Evolutionary conservation across 2,797 vertebrate species (phyloP), one percentile per base, ranked within the genome.

Genomic region (Apogon talboti): DNA sequence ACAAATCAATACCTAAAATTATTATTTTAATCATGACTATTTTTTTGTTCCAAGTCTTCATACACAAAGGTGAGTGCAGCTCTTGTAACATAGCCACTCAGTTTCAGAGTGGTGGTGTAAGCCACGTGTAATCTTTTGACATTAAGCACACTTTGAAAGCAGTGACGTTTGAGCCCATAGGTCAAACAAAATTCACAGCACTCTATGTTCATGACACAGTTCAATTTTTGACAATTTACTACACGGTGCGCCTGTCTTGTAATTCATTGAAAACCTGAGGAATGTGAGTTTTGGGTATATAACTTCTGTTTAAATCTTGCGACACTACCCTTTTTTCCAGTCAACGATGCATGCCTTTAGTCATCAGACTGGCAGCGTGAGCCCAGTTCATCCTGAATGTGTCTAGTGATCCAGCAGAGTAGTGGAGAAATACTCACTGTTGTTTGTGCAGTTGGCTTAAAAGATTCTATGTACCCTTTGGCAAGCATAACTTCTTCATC

Each of bases 81-180:
- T 35, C 33, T 35, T 35, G 57, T 2, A 41, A 14, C 47, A 18
- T 60, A 56, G 38, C 42, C 24, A 46, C 38, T 8, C 28, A 35
- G 3, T 65, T 37, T 33, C 40, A 48, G 14, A 55, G 33, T 13
- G 51, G 33, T 47, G 43, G 11, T 71, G 46, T 63, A 68, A 74
- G 47, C 54, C 47, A 35, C 12, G 18, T 71, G 57, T 59, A 74
- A 65, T 80, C 44, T 59, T 80, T 69, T 50, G 59, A 76, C 70
- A 43, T 66, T 45, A 61, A 66, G 12, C 33, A 33, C 2, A 0
- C 63, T 62, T 70, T 49, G 11, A 76, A 55, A 78, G 55, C 1
- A 1, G 19, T 38, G 24, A 30, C 44, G 41, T 24, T 46, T 70
- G 30, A 35, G 42, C 50, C 57, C 42, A 16, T 33, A 16, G 64